Conservation (phyloP, 2,888 invertebrate genomes). For the Tachina grossa region DNA sequence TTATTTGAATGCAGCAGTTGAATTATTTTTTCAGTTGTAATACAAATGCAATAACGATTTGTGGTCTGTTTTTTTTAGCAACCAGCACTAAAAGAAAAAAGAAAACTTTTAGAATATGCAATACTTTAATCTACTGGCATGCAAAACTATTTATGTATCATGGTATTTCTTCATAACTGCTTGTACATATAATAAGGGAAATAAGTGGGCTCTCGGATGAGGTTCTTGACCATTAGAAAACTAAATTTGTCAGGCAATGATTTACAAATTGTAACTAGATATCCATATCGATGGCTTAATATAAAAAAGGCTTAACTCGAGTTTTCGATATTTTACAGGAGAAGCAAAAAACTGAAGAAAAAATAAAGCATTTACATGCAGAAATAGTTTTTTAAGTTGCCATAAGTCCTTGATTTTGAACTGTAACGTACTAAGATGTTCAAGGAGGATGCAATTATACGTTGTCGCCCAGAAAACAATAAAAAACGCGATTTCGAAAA, state of each 20-base stretch:
- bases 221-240: slow-evolving; percentile 25
- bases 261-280: neutral
- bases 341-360: no score
- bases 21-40: slow-evolving; percentile 50
- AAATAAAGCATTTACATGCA: no score
- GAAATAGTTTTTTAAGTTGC: no score
- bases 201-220: slow-evolving; percentile 3
- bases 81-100: slow-evolving; percentile 7
- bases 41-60: slow-evolving; percentile 62
- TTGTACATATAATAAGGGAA: neutral
- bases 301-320: no score
- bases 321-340: no score
- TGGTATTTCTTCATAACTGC: neutral
- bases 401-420: no score
- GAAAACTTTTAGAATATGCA: neutral
- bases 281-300: no score
- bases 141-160: slow-evolving; percentile 10
- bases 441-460: no score
- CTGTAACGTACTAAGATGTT: no score
- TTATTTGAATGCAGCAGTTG: slow-evolving; percentile 58
- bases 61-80: slow-evolving; percentile 28
- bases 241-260: slow-evolving; percentile 9
- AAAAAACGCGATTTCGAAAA: no score
- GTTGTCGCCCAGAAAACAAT: no score
- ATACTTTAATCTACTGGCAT: slow-evolving; percentile 26